Percentiles rank a stretch among this genome's conserved stretches.
Conservation (phyloP, 2,797 vertebrate genomes). For the Acridotheres tristis region DNA sequence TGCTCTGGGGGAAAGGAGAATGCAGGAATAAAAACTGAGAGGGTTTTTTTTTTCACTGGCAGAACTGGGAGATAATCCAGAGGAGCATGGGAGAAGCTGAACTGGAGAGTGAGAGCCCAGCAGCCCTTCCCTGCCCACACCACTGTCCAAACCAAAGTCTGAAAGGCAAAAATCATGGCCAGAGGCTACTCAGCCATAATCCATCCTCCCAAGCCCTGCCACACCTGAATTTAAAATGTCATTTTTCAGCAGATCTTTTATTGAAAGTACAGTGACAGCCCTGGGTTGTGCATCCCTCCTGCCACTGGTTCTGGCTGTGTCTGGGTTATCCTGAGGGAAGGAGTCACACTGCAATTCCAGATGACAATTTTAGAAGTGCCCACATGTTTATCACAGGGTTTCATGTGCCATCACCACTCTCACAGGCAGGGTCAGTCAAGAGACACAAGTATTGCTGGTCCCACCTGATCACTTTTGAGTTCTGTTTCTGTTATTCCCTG, state of each 20-base stretch:
- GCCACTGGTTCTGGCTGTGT: neutral
- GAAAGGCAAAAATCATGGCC: fast-evolving
- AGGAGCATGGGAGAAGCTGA: neutral
- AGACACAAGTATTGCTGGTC: neutral
- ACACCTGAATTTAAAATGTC: neutral
- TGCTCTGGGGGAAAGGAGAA: neutral
- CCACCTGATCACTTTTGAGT: neutral
- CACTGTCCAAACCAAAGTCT: fast-evolving
- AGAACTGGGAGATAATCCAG: fast-evolving
- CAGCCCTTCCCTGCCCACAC: neutral
- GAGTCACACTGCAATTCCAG: fast-evolving
- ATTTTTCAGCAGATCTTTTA: neutral
- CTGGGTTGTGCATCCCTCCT: neutral
- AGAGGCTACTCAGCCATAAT: neutral
- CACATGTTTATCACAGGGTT: neutral
- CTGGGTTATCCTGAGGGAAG: neutral
- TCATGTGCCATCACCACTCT: neutral
- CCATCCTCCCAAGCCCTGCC: neutral
- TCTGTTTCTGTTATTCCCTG: neutral
- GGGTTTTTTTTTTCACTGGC: too few species aligned
- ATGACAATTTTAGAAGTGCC: neutral
- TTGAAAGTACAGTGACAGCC: neutral
- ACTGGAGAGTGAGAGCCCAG: neutral
- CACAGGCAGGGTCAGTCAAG: neutral
- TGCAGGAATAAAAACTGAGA: fast-evolving